These are phyloP conservation scores for Apomyelois bistriatella DNA, from an alignment of 2,888 invertebrate species.

Conservation along the genomic window DNA sequence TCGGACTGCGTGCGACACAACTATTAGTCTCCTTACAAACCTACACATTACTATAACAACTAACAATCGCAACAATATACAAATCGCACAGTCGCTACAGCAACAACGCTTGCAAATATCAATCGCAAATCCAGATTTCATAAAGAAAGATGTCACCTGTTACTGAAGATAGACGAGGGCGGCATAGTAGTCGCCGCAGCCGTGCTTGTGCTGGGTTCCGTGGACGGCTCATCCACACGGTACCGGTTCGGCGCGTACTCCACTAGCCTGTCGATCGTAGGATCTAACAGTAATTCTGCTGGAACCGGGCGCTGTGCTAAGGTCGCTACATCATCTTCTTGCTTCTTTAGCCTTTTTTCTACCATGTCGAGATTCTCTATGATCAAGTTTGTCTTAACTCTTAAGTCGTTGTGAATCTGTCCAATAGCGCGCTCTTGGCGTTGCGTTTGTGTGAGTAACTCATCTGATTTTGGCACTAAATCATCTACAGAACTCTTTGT, in stretches of 20 bases:
- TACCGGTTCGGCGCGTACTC: constrained; percentile 88
- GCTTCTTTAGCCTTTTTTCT: constrained; percentile 90
- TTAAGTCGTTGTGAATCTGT: constrained; percentile 90
- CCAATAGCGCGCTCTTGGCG: constrained; percentile 92
- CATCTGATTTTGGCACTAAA: constrained; percentile 92
- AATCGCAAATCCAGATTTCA: constrained; percentile 37
- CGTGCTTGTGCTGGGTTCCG: constrained; percentile 62
- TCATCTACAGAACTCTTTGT: constrained; percentile 93
- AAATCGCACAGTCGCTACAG: constrained; percentile 37
- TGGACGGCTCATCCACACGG: constrained; percentile 61
- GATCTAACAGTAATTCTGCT: constrained; percentile 84
- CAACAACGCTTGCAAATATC: constrained; percentile 30
- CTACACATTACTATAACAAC: constrained; percentile 20
- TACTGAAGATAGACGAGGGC: constrained; percentile 44
- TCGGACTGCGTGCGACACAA: constrained; percentile 70
- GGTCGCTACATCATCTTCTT: constrained; percentile 90
- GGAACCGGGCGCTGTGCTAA: constrained; percentile 87
- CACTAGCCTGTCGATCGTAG: constrained; percentile 88
- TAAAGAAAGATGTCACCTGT: constrained; percentile 69
- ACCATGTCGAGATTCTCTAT: constrained; percentile 93
- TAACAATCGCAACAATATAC: constrained; percentile 17
- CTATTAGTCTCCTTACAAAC: constrained; percentile 54
- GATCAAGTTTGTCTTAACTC: constrained; percentile 90
- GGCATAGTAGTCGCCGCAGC: constrained; percentile 50
- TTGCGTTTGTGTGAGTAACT: constrained; percentile 90